Evolutionary conservation across 2,888 invertebrate genomes (phyloP).

Genomic region (Erebia epiphron): DNA sequence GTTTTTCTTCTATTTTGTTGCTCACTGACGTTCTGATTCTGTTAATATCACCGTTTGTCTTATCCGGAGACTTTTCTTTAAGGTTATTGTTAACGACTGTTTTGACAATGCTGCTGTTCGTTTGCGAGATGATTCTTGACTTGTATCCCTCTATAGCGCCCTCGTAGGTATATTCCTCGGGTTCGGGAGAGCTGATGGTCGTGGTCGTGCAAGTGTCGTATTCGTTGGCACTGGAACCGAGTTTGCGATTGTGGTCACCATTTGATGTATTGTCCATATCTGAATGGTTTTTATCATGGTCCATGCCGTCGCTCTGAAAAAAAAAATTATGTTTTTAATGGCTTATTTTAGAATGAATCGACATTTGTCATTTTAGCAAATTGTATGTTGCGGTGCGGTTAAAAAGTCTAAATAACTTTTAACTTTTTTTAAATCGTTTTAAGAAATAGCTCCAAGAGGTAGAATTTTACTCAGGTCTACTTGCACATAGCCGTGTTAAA

Average conservation of each 20-base stretch:
- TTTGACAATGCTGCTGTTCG: slow-evolving; percentile 74
- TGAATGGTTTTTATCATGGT: slow-evolving; percentile 79
- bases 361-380: too few species aligned
- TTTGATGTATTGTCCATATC: slow-evolving; percentile 78
- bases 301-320: slow-evolving; percentile 84
- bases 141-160: slow-evolving; percentile 94
- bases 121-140: slow-evolving; percentile 87
- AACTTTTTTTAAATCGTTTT: too few species aligned
- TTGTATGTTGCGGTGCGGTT: too few species aligned
- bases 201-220: slow-evolving; percentile 88
- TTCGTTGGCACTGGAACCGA: slow-evolving; percentile 81
- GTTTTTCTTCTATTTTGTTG: slow-evolving; percentile 85
- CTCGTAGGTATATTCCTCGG: slow-evolving; percentile 93
- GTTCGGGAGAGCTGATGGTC: slow-evolving; percentile 86
- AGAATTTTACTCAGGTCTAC: too few species aligned
- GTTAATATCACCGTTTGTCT: slow-evolving; percentile 68
- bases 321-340: slow-evolving; percentile 22
- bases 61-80: slow-evolving; percentile 76
- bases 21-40: slow-evolving; percentile 76
- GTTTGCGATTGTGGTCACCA: slow-evolving; percentile 73
- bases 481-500: too few species aligned
- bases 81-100: slow-evolving; percentile 70
- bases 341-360: too few species aligned
- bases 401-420: too few species aligned
- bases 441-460: too few species aligned